phyloP scores from a whole-genome alignment of 2,888 invertebrate genomes.

The Cinara cedri region DNA sequence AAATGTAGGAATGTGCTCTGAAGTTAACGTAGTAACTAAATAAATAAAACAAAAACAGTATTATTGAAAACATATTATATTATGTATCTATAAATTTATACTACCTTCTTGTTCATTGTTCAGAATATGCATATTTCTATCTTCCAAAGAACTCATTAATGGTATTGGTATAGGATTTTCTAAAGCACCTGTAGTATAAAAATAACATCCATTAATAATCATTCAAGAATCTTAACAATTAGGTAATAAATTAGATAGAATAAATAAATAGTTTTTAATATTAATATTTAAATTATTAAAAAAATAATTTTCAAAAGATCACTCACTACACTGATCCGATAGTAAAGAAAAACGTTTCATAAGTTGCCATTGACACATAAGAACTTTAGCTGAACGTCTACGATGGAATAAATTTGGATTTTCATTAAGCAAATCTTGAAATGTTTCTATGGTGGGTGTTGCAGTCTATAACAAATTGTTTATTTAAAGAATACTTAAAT shows the following conservation, averaged over 20 bases:
- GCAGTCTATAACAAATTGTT: slow-evolving; percentile 67
- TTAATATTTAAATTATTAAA: neutral
- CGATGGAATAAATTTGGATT: slow-evolving; percentile 87
- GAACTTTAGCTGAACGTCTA: slow-evolving; percentile 82
- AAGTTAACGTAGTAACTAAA: slow-evolving; percentile 61
- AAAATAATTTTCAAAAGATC: neutral
- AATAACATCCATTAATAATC: neutral
- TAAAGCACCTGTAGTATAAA: slow-evolving; percentile 40
- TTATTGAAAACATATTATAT: neutral
- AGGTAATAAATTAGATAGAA: too few species aligned
- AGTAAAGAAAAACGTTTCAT: slow-evolving; percentile 90
- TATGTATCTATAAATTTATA: neutral
- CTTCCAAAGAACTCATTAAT: slow-evolving; percentile 56
- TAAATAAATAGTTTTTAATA: too few species aligned
- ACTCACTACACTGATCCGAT: slow-evolving; percentile 81
- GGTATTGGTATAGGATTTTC: slow-evolving; percentile 58
- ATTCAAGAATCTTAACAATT: neutral
- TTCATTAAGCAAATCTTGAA: slow-evolving; percentile 82
- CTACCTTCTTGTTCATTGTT: slow-evolving; percentile 54
- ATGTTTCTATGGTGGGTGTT: slow-evolving; percentile 76
- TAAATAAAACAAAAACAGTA: neutral
- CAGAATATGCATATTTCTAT: slow-evolving; percentile 57
- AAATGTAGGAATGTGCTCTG: slow-evolving; percentile 74
- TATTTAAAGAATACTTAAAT: slow-evolving; percentile 32
- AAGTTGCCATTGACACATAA: slow-evolving; percentile 89